Evolutionary conservation across 2,113 vertebrate genomes (phyloP).

Genomic region (Lamprotornis superbus): DNA sequence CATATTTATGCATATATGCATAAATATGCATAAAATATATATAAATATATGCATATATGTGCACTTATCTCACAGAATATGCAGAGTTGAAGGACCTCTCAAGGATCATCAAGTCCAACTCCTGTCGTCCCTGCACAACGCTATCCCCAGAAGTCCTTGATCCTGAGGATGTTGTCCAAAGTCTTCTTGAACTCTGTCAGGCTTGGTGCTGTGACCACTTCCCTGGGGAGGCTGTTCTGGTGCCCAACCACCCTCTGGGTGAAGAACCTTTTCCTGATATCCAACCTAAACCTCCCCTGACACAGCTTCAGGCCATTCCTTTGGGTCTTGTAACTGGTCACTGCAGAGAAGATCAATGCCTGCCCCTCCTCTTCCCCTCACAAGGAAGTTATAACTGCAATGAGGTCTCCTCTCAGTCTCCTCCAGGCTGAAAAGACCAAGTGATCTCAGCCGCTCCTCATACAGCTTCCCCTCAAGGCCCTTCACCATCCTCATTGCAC

Average conservation of each 20-base stretch:
- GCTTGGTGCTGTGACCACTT: neutral
- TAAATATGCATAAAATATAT: neutral
- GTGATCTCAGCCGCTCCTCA: rapidly evolving
- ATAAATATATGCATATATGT: neutral
- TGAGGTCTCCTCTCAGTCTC: neutral
- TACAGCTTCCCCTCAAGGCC: neutral
- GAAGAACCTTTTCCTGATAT: neutral
- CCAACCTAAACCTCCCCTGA: neutral
- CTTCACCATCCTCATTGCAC: neutral
- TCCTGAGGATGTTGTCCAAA: neutral
- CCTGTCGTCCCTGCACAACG: neutral
- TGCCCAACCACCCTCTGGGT: neutral
- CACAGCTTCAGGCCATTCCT: neutral
- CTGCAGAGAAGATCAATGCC: neutral
- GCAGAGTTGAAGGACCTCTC: neutral
- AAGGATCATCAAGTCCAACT: neutral
- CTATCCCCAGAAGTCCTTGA: neutral
- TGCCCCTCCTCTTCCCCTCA: neutral
- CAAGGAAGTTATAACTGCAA: neutral
- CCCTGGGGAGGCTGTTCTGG: neutral
- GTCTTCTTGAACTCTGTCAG: neutral
- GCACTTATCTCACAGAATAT: neutral
- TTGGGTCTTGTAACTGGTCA: neutral
- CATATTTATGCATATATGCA: neutral
- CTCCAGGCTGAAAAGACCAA: neutral